Evolutionary conservation across 2,888 invertebrate genomes (phyloP), one percentile per base, ranked within the genome.

Genomic region (Watsonalla cultraria): DNA sequence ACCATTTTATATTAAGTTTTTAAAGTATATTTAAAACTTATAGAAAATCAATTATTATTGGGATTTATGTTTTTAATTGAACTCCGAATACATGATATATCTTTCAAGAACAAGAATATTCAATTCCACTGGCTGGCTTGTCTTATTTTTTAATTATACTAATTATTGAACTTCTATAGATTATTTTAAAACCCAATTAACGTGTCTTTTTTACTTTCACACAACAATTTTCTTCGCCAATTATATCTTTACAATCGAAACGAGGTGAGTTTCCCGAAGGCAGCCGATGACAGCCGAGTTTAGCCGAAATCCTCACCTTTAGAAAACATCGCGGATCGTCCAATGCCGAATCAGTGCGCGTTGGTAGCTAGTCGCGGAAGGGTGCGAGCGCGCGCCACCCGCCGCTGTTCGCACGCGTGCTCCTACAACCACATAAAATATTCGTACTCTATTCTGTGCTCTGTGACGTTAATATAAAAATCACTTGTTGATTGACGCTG

Each of bases 321-420:
- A 71, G 78, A 86, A 83, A 83, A 82, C 79, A 80, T 74, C 42
- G 42, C 11, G 42, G 11, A 42, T 42, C 81, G 78, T 74, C 88
- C 86, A 86, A 88, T 86, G 82, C 83, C 78, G 88, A 88, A 83
- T 84, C 88, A 90, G 90, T 90, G 84, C 76, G 75, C 70, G 76
- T 68, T 82, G 74, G 85, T 65, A 67, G 65, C 66, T 74, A 74
- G 72, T 61, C 67, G 78, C 71, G 80, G 63, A 68, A 58, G 77
- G 84, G 66, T 65, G 89, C 70, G 68, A 64, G 59, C 60, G 55
- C 52, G 49, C 57, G 51, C 54, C 57, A 55, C 13, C 58, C 57
- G 59, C 55, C 56, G 57, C 54, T 53, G 59, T 53, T 60, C 59
- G 57, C 68, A 65, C 80, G 76, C 78, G 78, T 62, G 68, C 62